Base-by-base conservation (phyloP, 2,888 invertebrate species). In the Eilema depressum region DNA sequence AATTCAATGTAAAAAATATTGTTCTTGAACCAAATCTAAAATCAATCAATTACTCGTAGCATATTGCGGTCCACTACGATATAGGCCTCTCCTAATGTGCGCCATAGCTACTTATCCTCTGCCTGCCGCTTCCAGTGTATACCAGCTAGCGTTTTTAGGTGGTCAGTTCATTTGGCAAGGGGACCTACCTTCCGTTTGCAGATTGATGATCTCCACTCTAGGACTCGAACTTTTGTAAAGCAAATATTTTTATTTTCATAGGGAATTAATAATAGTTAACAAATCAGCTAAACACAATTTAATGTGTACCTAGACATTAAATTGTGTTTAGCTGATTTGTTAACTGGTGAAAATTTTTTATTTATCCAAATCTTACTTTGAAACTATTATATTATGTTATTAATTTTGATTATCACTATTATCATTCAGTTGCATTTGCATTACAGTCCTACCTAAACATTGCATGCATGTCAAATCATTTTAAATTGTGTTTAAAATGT, bases 381-480 rank as follows among this genome's bases (percentile, higher is more conserved):
- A 47, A 7, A 17, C 41, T 41, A 4, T 41, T 41, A 41, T 7
- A 33, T 10, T 33, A 41, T 41, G 17, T 41, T 17, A 41, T 47
- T 47, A 17, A 47, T 47, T 47, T 7, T 47, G 20, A 7, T 47
- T 47, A 14, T 20, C 47, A 47, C 47, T 2, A 47, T 47, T 7
- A 41, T 20, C 47, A 47, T 47, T 7, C 20, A 47, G 20, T 47
- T 47, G 47, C 5, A 47, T 47, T 47, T 47, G 47, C 5, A 47
- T 47, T 20, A 7, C 47, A 20, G 4, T 10, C 1, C 1, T 1
- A 47, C 47, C 20, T 57, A 57, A 57, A 59, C 20, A 37, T 37
- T 63, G 63, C 37, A 37, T 63, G 23, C 25, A 37, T 37, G n/a
- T 20, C 4, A 63, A 28, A 20, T 63, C 63, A 37, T 63, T 23